Evolutionary conservation across 2,888 invertebrate genomes (phyloP), one percentile per base, ranked within the genome.

Genomic region (Willowsia nigromaculata): DNA sequence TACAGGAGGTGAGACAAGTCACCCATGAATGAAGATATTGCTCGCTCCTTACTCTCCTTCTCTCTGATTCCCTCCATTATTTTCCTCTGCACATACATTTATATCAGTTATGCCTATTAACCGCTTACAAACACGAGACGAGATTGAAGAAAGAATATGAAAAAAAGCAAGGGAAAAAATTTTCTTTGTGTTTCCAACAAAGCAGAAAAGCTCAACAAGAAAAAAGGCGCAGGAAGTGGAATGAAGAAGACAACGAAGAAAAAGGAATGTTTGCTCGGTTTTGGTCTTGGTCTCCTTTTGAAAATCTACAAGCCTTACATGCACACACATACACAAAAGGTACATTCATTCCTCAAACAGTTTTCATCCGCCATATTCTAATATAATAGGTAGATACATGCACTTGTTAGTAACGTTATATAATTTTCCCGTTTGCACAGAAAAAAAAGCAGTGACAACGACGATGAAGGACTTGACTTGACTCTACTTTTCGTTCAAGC

Each of bases 1-100:
- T 56, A 56, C 74, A 74, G 50, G 50, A 74, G 84, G 84, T 71
- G 84, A 74, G 74, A 43, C 59, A 85, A 85, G 74, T 85, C 85
- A 85, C 59, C 85, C 85, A 85, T 56, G 85, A 84, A 74, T 50
- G 25, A 84, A 53, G 59, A 59, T 50, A 76, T 76, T 74, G 71
- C 74, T 76, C 30, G 50, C 74, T 74, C 74, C 27, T 76, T 71
- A 5, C 47, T 37, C 33, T 13, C 37, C 62, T 37, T 25, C 76
- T 47, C 43, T 50, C 18, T 5, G 7, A 18, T 33, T 82, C 65
- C 18, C 47, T 65, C 71, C 84, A 53, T 84, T 56, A 40, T 71
- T 71, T 37, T 27, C 18, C 25, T 27, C 15, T 25, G 18, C 33
- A 50, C 30, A 15, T 74, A 56, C 71, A 84, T 71, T 71, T 30